Evolutionary conservation across 2,113 vertebrate species (phyloP), one percentile per base, ranked within the genome.

Genomic region (Tricholaema leucomelas): DNA sequence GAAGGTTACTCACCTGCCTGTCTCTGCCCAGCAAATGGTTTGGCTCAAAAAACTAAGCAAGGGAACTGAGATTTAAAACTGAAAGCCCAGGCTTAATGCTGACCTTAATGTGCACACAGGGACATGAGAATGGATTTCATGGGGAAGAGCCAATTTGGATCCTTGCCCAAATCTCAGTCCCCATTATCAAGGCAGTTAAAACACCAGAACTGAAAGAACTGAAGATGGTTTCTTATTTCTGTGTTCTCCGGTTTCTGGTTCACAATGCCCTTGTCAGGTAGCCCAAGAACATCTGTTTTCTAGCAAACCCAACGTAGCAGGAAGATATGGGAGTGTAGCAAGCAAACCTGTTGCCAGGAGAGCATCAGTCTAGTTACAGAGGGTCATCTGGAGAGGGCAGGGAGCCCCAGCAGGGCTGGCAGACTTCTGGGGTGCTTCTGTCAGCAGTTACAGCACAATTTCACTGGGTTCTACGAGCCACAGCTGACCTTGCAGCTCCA

Each of bases 211-310:
- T n/a, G n/a, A n/a, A n/a, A 8, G 12, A 15, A 12, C 48, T 50
- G 31, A 65, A 52, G 12, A 12, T 8, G 9, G 8, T n/a, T n/a
- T n/a, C n/a, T n/a, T n/a, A n/a, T 72, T 90, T 88, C 52, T 77
- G 2, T 35, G 50, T 77, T 86, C 61, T 93, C 28, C 69, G 73
- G 3, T 94, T 94, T 90, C 77, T 91, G 44, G 65, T 82, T 90
- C 64, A 75, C 60, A 92, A 61, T 44, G 54, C 74, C 56, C 70
- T 33, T 92, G 64, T 78, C 60, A 86, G 75, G 73, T 54, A 8
- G 56, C 79, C 44, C 48, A 80, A 48, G 74, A 84, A 95, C 88
- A 96, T 88, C 94, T 93, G 92, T 90, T 96, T 94, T 90, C 85
- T 72, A 93, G 75, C 52, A 95, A 84, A 46, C 33, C 52, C 20